These are phyloP conservation scores for Leistus spinibarbis DNA, from an alignment of 2,888 invertebrate species.

Conservation along the genomic window DNA sequence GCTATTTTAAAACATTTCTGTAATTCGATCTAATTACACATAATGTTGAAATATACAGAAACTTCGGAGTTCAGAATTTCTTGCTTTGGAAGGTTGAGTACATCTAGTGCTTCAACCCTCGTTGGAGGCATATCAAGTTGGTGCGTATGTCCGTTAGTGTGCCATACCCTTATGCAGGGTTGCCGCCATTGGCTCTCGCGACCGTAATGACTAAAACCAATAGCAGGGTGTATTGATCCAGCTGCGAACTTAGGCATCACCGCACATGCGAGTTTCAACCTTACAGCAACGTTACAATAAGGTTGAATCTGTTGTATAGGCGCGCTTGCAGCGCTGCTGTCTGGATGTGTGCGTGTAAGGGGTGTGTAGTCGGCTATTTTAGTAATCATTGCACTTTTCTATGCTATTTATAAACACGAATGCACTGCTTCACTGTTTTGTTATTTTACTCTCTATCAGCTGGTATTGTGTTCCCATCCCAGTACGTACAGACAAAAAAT, in stretches of 20 bases:
- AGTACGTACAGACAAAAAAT: not conserved
- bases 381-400: slow-evolving; percentile 37
- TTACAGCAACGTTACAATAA: not conserved
- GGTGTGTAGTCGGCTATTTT: slow-evolving; percentile 36
- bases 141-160: slow-evolving; percentile 38
- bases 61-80: too few relatives aligned
- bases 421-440: slow-evolving; percentile 15
- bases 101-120: slow-evolving; percentile 40
- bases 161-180: slow-evolving; percentile 40
- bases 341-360: not conserved
- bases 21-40: too few relatives aligned
- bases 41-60: too few relatives aligned
- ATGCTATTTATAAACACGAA: slow-evolving; percentile 35
- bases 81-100: not conserved
- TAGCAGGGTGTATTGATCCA: slow-evolving; percentile 47
- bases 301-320: not conserved
- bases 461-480: slow-evolving; percentile 14
- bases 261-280: slow-evolving; percentile 4
- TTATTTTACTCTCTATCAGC: slow-evolving; percentile 19
- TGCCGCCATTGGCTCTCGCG: slow-evolving; percentile 45
- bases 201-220: slow-evolving; percentile 47
- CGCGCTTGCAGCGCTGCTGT: not conserved
- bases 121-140: slow-evolving; percentile 34
- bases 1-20: too few relatives aligned
- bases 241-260: slow-evolving; percentile 38